A percentile compares a stretch with the other conserved stretches of the same genome.
These are phyloP conservation scores for Otis tarda DNA, from an alignment of 2,113 vertebrate genomes.

Conservation along the genomic window DNA sequence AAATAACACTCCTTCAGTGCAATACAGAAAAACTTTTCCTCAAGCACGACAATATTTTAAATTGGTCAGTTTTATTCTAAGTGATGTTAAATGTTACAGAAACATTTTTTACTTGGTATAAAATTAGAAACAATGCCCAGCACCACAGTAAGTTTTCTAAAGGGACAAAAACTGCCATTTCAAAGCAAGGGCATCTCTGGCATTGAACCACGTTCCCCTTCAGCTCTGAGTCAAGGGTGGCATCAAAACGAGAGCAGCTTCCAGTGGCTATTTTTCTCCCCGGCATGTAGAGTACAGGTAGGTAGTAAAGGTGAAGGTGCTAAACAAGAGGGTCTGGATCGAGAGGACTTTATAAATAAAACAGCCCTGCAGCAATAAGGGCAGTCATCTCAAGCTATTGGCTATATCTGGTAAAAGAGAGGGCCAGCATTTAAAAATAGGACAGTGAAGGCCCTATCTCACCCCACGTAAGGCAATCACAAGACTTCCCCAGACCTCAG, in stretches of 20 bases:
- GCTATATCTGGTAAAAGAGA: not conserved
- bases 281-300: not conserved
- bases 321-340: not conserved
- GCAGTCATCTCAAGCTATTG: not conserved
- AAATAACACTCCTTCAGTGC: not conserved
- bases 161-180: not conserved
- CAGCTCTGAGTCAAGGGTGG: not conserved
- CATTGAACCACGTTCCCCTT: not conserved
- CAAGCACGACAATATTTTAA: not conserved
- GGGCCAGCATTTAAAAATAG: not conserved
- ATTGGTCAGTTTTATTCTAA: not conserved
- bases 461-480: not conserved
- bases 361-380: not conserved
- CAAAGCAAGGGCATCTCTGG: not conserved
- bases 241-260: not conserved
- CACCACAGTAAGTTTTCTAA: not conserved
- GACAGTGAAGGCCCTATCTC: not conserved
- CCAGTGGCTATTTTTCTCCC: not conserved
- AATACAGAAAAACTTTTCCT: conserved; percentile 11
- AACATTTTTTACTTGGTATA: not conserved
- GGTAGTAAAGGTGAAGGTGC: not conserved
- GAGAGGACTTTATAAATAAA: not conserved
- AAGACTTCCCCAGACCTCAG: not conserved
- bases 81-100: not conserved
- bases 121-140: not conserved